These are phyloP conservation scores for Tachystola acroxantha DNA, from an alignment of 2,888 invertebrate species.

Conservation along the genomic window DNA sequence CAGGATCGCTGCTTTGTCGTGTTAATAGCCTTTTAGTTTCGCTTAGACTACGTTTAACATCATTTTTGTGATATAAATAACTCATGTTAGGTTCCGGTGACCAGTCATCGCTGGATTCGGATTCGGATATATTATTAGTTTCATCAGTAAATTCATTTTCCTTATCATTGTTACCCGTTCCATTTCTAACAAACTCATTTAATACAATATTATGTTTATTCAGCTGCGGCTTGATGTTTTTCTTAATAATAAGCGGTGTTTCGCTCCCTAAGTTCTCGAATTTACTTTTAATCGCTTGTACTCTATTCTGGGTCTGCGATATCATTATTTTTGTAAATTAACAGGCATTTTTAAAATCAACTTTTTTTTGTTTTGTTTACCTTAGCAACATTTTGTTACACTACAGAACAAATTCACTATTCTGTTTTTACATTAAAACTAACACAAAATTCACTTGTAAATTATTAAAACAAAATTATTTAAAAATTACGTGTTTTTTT, in stretches of 20 bases:
- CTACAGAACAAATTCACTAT: neutral
- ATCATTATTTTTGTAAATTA: slow-evolving; percentile 58
- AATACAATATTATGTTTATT: slow-evolving; percentile 4
- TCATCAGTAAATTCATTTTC: slow-evolving; percentile 2
- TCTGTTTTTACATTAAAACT: neutral
- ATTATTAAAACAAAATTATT: neutral
- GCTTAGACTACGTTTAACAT: slow-evolving; percentile 42
- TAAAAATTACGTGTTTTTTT: slow-evolving; percentile 10
- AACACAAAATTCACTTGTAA: neutral
- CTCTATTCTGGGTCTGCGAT: slow-evolving; percentile 72
- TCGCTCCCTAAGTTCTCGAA: slow-evolving; percentile 75
- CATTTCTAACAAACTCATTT: neutral
- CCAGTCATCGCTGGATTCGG: slow-evolving; percentile 30
- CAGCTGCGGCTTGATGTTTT: slow-evolving; percentile 15
- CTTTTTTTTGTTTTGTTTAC: neutral
- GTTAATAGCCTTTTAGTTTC: slow-evolving; percentile 52
- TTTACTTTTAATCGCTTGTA: slow-evolving; percentile 81
- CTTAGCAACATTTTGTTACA: too few species aligned
- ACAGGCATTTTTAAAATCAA: slow-evolving; percentile 43
- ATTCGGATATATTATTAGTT: too few species aligned
- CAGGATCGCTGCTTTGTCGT: slow-evolving; percentile 70
- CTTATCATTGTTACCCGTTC: slow-evolving; percentile 5
- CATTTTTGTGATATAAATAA: slow-evolving; percentile 55
- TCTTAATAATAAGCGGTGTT: slow-evolving; percentile 19
- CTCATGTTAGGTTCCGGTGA: slow-evolving; percentile 50